phyloP scores from a whole-genome alignment of 2,797 vertebrate species.

The Lithobates pipiens region DNA sequence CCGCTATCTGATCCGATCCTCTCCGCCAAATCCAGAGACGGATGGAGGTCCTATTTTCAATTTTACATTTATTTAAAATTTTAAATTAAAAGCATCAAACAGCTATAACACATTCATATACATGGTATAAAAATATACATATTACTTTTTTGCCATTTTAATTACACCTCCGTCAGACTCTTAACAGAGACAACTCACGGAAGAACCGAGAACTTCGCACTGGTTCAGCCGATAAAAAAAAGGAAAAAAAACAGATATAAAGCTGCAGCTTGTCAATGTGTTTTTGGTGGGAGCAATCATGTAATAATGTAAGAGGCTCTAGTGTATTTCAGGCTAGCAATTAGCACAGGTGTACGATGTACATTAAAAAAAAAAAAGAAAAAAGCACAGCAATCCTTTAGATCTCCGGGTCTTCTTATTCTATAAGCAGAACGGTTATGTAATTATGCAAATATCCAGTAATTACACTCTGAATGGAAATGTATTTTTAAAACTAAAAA shows the following conservation, averaged over 20 bases:
- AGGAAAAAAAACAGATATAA: not conserved
- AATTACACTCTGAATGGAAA: conserved; percentile 23
- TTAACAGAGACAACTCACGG: not conserved
- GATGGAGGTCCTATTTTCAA: too few relatives aligned
- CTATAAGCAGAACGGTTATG: not conserved
- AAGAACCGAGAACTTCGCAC: not conserved
- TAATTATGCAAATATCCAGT: conserved; percentile 29
- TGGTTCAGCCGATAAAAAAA: not conserved
- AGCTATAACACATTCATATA: not conserved
- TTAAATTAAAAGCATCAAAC: too few relatives aligned
- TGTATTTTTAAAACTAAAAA: conserved; percentile 16
- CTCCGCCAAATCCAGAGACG: too few relatives aligned
- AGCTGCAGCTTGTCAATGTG: not conserved
- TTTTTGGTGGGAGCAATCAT: not conserved
- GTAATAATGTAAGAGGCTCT: not conserved
- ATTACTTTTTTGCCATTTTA: not conserved
- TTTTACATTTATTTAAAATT: too few relatives aligned
- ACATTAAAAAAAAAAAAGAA: not conserved
- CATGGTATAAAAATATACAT: conserved; percentile 2
- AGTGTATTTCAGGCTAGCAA: not conserved
- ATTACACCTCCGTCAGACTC: not conserved
- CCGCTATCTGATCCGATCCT: too few relatives aligned
- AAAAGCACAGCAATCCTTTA: not conserved
- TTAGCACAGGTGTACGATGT: conserved; percentile 34
- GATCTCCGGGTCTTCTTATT: conserved; percentile 16